phyloP scores from a whole-genome alignment of 2,888 invertebrate species.

The Leptopilina myrica region DNA sequence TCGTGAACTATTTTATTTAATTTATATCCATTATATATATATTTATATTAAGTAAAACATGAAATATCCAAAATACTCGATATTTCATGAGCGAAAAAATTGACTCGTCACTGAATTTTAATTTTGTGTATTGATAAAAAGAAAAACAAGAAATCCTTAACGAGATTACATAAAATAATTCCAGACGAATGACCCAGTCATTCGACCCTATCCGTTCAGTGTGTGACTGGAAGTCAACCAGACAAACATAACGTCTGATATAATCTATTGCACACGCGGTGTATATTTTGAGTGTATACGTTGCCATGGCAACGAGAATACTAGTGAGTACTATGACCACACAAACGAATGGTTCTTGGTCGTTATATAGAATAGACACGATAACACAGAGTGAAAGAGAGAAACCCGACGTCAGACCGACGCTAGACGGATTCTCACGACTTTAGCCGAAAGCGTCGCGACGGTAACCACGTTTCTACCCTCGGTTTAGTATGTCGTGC shows the following conservation, averaged over 20 bases:
- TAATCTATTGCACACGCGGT: constrained; percentile 35
- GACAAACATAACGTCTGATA: constrained; percentile 14
- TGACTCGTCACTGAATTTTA: too few relatives aligned
- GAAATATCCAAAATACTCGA: too few relatives aligned
- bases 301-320: constrained; percentile 66
- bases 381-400: constrained; percentile 5
- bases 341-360: constrained; percentile 47
- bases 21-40: too few relatives aligned
- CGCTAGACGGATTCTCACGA: constrained; percentile 59
- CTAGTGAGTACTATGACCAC: constrained; percentile 29
- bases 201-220: not conserved
- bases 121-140: too few relatives aligned
- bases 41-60: too few relatives aligned
- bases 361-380: constrained; percentile 45
- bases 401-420: constrained; percentile 49
- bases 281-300: constrained; percentile 68
- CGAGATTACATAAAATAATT: not conserved
- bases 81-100: too few relatives aligned
- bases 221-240: constrained; percentile 1
- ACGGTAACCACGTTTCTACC: constrained; percentile 72
- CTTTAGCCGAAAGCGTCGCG: constrained; percentile 63
- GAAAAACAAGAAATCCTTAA: not conserved
- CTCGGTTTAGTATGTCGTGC: constrained; percentile 66
- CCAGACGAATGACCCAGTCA: constrained; percentile 5
- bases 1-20: too few relatives aligned